Evolutionary conservation across 2,113 vertebrate genomes (phyloP).

Genomic region (Jaculus jaculus): DNA sequence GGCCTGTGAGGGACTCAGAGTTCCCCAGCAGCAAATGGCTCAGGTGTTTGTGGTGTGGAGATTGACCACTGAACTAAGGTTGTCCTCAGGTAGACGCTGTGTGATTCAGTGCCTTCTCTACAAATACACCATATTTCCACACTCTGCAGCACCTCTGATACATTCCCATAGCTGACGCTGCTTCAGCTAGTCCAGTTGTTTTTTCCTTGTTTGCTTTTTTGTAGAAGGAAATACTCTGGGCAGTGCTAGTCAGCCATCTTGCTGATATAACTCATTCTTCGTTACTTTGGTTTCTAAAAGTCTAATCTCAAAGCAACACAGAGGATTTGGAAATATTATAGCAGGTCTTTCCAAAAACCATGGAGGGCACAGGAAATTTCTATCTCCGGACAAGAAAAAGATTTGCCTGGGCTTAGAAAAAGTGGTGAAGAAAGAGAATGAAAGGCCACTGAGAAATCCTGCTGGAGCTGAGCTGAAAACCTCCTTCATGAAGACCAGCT

Average conservation of each 20-base stretch:
- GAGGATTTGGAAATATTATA: not conserved
- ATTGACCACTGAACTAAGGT: not conserved
- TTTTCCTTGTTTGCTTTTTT: not conserved
- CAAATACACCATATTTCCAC: not conserved
- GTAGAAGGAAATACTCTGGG: not conserved
- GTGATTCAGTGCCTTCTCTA: not conserved
- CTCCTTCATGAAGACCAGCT: too few relatives aligned
- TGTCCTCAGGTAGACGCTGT: not conserved
- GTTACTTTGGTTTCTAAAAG: constrained; percentile 26
- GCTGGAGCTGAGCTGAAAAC: too few relatives aligned
- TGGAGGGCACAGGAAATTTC: not conserved
- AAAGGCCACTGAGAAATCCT: too few relatives aligned
- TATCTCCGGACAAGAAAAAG: not conserved
- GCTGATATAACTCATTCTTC: not conserved
- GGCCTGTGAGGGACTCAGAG: too few relatives aligned
- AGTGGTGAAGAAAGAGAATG: not conserved
- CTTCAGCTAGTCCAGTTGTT: not conserved
- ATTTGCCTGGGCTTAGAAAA: not conserved
- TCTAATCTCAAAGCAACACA: not conserved
- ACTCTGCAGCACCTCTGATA: not conserved
- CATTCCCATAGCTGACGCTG: too few relatives aligned
- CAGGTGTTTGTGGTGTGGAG: not conserved
- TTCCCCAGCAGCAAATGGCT: not conserved
- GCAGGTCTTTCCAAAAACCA: not conserved
- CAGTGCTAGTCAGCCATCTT: not conserved